phyloP scores from a whole-genome alignment of 2,113 vertebrate genomes.

The Procavia capensis region DNA sequence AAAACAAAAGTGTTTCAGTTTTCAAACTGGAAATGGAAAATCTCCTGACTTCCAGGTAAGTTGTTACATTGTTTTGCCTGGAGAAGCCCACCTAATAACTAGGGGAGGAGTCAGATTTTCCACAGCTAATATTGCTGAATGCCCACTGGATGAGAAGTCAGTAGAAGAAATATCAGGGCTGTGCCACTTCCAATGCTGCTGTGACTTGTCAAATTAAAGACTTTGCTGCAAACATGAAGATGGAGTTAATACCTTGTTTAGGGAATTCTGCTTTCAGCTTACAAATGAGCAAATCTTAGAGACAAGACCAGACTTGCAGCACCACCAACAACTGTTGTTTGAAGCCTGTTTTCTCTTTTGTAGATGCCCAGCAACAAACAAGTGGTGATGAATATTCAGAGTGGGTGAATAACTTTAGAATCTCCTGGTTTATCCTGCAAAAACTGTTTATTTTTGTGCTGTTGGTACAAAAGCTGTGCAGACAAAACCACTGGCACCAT shows the following conservation, averaged over 20 bases:
- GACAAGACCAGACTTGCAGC: background rate
- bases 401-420: background rate
- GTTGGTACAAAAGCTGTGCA: background rate
- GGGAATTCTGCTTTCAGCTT: background rate
- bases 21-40: constrained; percentile 38
- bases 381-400: background rate
- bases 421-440: background rate
- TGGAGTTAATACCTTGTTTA: constrained; percentile 9
- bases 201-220: background rate
- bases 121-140: background rate
- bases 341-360: background rate
- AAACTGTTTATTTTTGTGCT: background rate
- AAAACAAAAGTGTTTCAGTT: background rate
- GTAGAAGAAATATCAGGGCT: background rate
- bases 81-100: background rate
- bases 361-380: background rate
- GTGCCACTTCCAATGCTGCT: background rate
- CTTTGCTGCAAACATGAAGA: background rate
- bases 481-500: background rate
- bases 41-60: background rate
- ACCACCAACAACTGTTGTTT: background rate
- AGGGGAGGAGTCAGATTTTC: background rate
- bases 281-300: background rate
- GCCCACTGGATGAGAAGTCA: background rate
- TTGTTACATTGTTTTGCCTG: background rate